Conservation (phyloP, 2,888 invertebrate genomes). For the Hydraecia micacea region DNA sequence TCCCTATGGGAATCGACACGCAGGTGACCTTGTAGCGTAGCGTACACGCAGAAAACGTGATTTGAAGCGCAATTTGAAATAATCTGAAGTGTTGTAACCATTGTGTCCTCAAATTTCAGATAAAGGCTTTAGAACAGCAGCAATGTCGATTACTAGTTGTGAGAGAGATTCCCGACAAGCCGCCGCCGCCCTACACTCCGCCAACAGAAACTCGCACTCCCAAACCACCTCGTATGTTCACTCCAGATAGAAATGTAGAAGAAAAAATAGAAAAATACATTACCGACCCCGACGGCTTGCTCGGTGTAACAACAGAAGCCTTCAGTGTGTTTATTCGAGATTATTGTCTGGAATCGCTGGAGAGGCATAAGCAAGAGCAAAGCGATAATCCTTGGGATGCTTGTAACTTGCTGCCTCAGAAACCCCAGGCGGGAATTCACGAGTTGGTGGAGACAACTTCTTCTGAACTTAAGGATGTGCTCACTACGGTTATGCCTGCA, state of each 20-base stretch:
- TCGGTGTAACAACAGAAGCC: conserved; percentile 70
- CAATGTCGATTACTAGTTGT: conserved; percentile 83
- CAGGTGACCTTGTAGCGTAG: not conserved
- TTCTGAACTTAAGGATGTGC: conserved; percentile 77
- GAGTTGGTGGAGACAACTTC: conserved; percentile 73
- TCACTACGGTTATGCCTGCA: conserved; percentile 76
- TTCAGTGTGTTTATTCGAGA: conserved; percentile 82
- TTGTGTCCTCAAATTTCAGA: conserved; percentile 72
- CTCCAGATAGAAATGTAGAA: conserved; percentile 70
- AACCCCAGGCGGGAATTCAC: conserved; percentile 68
- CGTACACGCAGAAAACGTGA: not conserved
- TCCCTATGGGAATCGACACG: not conserved
- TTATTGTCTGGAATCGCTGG: conserved; percentile 79
- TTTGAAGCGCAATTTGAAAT: not conserved
- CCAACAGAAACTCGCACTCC: conserved; percentile 74
- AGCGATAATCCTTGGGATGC: conserved; percentile 85
- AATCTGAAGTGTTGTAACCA: conserved; percentile 2
- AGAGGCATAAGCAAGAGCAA: conserved; percentile 71
- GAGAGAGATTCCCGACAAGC: conserved; percentile 87
- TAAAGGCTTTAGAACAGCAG: conserved; percentile 86
- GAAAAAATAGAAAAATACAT: conserved; percentile 73
- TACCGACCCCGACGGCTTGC: conserved; percentile 44
- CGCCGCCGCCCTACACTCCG: conserved; percentile 87
- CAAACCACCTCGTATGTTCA: conserved; percentile 74
- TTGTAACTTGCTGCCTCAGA: conserved; percentile 80